These are phyloP conservation scores for Cantharis rustica DNA, from an alignment of 2,888 invertebrate species.

Conservation along the genomic window DNA sequence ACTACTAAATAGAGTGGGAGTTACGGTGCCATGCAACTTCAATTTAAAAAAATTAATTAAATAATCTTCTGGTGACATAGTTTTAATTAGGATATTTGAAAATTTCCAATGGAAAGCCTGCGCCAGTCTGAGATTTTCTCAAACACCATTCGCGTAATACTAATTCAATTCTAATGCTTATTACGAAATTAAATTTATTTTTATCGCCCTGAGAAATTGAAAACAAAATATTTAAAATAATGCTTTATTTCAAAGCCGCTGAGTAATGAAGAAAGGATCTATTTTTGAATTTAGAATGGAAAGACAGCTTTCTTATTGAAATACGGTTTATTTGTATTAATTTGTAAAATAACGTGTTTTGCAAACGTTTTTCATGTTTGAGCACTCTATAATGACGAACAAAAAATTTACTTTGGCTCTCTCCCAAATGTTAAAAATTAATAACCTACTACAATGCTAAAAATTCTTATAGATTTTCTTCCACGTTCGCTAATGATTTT, in stretches of 20 bases:
- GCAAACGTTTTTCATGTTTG: neutral
- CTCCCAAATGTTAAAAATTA: neutral
- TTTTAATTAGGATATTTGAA: neutral
- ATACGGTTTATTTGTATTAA: neutral
- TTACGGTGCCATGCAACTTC: neutral
- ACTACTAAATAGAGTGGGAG: neutral
- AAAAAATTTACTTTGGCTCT: neutral
- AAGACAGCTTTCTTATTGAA: neutral
- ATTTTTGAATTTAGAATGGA: neutral
- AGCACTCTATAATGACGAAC: neutral
- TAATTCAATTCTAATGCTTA: neutral
- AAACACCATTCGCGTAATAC: neutral
- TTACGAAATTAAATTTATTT: neutral
- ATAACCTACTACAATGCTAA: neutral
- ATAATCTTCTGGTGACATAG: neutral
- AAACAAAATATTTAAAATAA: neutral
- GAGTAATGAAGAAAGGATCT: neutral
- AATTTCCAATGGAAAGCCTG: neutral
- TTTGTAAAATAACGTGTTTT: constrained; percentile 2
- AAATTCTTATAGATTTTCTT: neutral
- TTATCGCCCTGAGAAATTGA: neutral
- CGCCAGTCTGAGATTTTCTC: neutral
- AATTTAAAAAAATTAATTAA: neutral
- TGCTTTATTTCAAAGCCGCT: neutral
- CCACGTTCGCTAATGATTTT: neutral